These are phyloP conservation scores for Psittacula echo DNA, from an alignment of 2,797 vertebrate species.

Conservation along the genomic window DNA sequence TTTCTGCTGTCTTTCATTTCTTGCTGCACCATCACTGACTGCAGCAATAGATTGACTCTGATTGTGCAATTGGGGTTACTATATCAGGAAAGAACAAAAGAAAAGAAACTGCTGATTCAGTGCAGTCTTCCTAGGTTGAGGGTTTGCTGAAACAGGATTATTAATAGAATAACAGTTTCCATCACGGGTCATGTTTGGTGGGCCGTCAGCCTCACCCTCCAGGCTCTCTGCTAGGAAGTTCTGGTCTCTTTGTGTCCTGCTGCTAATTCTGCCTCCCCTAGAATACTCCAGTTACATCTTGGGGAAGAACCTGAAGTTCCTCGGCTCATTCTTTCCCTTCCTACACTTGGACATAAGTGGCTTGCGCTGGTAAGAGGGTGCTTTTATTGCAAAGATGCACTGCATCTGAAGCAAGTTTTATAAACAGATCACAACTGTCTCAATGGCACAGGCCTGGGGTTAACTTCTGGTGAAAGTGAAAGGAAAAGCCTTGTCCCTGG, in stretches of 20 bases:
- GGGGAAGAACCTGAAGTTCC: not conserved
- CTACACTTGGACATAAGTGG: not conserved
- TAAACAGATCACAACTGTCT: not conserved
- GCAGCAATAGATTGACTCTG: not conserved
- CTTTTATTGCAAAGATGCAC: not conserved
- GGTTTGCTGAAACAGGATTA: slow-evolving; percentile 31
- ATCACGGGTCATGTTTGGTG: not conserved
- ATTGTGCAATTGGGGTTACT: slow-evolving; percentile 47
- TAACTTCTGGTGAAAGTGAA: not conserved
- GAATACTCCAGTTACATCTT: not conserved
- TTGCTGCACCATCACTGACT: not conserved
- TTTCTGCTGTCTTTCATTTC: not conserved
- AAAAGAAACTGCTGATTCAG: slow-evolving; percentile 53
- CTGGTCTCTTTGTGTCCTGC: not conserved
- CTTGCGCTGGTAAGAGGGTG: fast-evolving
- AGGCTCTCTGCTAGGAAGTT: not conserved
- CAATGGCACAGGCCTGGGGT: not conserved
- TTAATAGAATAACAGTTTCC: slow-evolving; percentile 3
- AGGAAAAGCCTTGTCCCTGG: not conserved
- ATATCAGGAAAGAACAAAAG: slow-evolving; percentile 37
- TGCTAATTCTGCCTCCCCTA: not conserved
- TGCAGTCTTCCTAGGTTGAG: not conserved
- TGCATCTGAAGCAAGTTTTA: not conserved
- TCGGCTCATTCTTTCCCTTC: not conserved
- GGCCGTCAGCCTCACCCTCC: not conserved